A percentile compares a stretch with the other conserved stretches of the same genome.
These are phyloP conservation scores for Anthonomus grandis DNA, from an alignment of 1,140 invertebrate species.

Conservation along the genomic window DNA sequence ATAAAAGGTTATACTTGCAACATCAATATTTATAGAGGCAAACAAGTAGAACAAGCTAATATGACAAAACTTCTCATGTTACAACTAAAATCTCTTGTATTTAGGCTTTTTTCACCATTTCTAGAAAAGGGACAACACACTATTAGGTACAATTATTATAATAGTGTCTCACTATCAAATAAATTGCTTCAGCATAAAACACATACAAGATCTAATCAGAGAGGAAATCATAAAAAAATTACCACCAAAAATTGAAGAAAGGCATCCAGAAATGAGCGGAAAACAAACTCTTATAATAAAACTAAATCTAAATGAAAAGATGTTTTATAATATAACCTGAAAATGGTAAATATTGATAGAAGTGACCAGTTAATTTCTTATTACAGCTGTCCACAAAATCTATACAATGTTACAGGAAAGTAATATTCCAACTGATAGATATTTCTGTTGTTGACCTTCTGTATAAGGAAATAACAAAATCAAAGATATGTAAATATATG, in stretches of 20 bases:
- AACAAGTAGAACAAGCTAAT: constrained; percentile 4
- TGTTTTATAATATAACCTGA: neutral
- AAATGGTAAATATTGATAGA: constrained; percentile 3
- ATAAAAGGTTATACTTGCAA: neutral
- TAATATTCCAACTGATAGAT: constrained; percentile 3
- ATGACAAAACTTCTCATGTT: constrained; percentile 9
- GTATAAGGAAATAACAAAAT: neutral
- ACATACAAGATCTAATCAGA: constrained; percentile 20
- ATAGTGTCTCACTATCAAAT: neutral
- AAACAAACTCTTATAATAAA: no score
- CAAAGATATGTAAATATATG: neutral
- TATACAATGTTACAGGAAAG: neutral
- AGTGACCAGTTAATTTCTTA: neutral
- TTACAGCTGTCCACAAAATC: neutral
- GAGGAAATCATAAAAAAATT: constrained; percentile 17
- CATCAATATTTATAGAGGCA: neutral
- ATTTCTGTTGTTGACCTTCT: neutral
- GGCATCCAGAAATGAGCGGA: no score
- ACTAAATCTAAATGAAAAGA: constrained; percentile 6
- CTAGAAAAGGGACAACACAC: constrained; percentile 5
- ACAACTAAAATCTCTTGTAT: no score
- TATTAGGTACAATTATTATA: constrained; percentile 4
- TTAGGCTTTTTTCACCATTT: constrained; percentile 7
- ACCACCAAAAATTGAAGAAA: constrained; percentile 16
- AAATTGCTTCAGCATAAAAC: constrained; percentile 4